phyloP scores from a whole-genome alignment of 2,113 vertebrate genomes.

The Archocentrus centrarchus region DNA sequence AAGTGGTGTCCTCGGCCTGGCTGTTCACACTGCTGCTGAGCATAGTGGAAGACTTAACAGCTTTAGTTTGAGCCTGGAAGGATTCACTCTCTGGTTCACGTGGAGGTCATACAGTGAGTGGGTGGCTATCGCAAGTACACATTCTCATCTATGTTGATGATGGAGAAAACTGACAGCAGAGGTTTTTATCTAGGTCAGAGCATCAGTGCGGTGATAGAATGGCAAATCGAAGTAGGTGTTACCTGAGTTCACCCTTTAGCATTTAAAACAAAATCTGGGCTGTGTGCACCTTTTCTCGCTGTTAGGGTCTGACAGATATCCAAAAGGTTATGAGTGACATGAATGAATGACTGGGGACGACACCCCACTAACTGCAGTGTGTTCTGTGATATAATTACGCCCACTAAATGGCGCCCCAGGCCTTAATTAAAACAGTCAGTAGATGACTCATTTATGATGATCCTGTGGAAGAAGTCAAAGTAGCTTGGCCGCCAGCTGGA shows the following conservation, averaged over 20 bases:
- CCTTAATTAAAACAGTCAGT: slow-evolving; percentile 75
- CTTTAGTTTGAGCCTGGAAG: slow-evolving; percentile 36
- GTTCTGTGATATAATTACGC: slow-evolving; percentile 74
- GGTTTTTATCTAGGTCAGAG: slow-evolving; percentile 20
- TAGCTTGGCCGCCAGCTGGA: slow-evolving; percentile 36
- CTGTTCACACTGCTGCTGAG: slow-evolving; percentile 28
- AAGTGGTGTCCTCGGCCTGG: slow-evolving; percentile 23
- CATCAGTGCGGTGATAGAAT: background rate
- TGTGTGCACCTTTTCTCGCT: background rate
- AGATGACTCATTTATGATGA: slow-evolving; percentile 78
- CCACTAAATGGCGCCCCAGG: slow-evolving; percentile 65
- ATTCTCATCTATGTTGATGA: slow-evolving; percentile 43
- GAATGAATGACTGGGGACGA: slow-evolving; percentile 14
- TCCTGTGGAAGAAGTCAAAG: slow-evolving; percentile 49
- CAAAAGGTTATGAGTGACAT: background rate
- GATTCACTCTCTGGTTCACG: slow-evolving; percentile 37
- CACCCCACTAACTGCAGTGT: slow-evolving; percentile 3
- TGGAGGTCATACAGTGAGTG: slow-evolving; percentile 55
- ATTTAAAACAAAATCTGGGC: background rate
- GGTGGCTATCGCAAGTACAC: slow-evolving; percentile 48
- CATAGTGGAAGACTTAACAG: slow-evolving; percentile 26
- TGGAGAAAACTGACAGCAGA: slow-evolving; percentile 10
- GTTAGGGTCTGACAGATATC: background rate
- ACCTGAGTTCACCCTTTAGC: slow-evolving; percentile 1
- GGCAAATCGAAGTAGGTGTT: background rate